Evolutionary conservation across 2,888 invertebrate species (phyloP).

Genomic region (Eulithis testata): DNA sequence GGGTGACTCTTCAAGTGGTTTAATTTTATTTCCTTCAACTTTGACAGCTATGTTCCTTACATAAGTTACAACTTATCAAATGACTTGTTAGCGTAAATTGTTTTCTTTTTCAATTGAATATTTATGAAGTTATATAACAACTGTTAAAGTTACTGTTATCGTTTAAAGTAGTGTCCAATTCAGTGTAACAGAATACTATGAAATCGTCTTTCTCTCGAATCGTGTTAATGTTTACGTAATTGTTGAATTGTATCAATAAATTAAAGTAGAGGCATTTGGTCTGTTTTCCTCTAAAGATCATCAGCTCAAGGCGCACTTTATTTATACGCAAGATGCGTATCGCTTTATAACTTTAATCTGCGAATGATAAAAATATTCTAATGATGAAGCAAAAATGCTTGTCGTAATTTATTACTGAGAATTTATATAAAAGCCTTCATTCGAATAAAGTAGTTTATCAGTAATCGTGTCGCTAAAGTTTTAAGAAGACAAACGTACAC

Average conservation of each 20-base stretch:
- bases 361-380: constrained; percentile 1
- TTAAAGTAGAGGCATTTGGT: constrained; percentile 10
- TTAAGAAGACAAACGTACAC: constrained; percentile 37
- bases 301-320: background rate
- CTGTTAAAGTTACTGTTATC: constrained; percentile 44
- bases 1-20: constrained; percentile 29
- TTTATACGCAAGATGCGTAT: background rate
- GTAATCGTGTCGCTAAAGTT: constrained; percentile 12
- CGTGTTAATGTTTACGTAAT: constrained; percentile 39
- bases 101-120: constrained; percentile 41
- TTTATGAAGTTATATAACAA: constrained; percentile 42
- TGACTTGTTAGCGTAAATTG: constrained; percentile 38
- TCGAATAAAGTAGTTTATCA: background rate
- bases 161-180: constrained; percentile 43
- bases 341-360: background rate
- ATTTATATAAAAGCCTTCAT: background rate
- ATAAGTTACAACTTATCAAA: constrained; percentile 37
- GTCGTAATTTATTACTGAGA: background rate
- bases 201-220: constrained; percentile 27
- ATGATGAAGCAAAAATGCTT: constrained; percentile 6
- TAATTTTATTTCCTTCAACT: constrained; percentile 33
- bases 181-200: constrained; percentile 41
- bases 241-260: constrained; percentile 32
- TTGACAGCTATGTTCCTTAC: constrained; percentile 29
- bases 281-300: constrained; percentile 1